Base-by-base conservation (phyloP, 2,797 vertebrate species). In the Gymnothorax reevesii region DNA sequence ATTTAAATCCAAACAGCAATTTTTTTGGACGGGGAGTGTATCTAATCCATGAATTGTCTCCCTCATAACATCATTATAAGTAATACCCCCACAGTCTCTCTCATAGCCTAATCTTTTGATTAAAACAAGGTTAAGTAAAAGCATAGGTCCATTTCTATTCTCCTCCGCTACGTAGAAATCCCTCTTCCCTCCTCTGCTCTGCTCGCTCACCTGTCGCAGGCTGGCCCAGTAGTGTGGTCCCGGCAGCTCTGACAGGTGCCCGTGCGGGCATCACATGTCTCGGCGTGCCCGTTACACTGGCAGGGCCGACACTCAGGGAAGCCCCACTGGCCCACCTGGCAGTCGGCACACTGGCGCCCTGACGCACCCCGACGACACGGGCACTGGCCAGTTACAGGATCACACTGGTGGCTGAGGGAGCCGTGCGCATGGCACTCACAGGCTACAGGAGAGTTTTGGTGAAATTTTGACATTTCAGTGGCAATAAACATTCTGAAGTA, bases 221-320 rank as follows among this genome's bases (percentile, higher is more conserved):
- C 84, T 64, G 90, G 94, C 66, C 96, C 96, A 0, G 83, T 89
- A 0, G 96, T 96, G 91, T 93, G 88, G 90, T 97, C 96, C 7
- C 90, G 91, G 91, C 96, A 98, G 84, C 27, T 84, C n/a, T 75
- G 80, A 83, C 96, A 97, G 85, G 94, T 83, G 0, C 96, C 96
- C 0, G 92, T 96, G 25, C 88, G 91, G 2, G 93, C 83, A 87
- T 97, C 94, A 52, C 97, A 97, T 82, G 89, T 77, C 73, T 96
- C 96, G 0, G 96, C 85, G 15, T 97, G 96, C 42, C 96, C 95
- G 3, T 96, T 97, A 79, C 97, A 97, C 84, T 96, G 95, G 89
- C 97, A 97, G 7, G 93, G 95, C 84, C 93, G 93, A 89, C 97
- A 99, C 3, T 86, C 82, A 0, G 96, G 97, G 89, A 98, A 98